Conservation (phyloP, 2,113 vertebrate species). For the Indicator maculatus region DNA sequence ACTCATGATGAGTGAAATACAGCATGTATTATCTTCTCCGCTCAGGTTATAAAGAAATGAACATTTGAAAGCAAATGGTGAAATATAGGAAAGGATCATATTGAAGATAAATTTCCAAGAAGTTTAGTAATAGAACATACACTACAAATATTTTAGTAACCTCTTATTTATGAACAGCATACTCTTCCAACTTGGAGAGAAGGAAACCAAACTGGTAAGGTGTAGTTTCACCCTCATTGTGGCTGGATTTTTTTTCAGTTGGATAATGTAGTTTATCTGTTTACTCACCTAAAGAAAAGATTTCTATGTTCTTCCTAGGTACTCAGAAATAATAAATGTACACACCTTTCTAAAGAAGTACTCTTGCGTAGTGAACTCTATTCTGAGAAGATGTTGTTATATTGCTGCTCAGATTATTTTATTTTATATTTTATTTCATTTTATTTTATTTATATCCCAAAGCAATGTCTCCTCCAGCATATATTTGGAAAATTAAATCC, state of each 20-base stretch:
- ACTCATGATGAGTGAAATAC: neutral
- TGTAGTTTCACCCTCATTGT: neutral
- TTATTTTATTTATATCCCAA: neutral
- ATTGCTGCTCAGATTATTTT: neutral
- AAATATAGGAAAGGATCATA: neutral
- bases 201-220: neutral
- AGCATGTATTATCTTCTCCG: neutral
- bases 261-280: neutral
- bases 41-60: neutral
- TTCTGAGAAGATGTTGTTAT: neutral
- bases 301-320: neutral
- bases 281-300: neutral
- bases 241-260: neutral
- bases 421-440: neutral
- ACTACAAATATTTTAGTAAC: neutral
- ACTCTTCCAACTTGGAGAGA: neutral
- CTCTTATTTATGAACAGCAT: neutral
- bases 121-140: neutral
- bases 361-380: neutral
- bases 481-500: slow-evolving; percentile 60
- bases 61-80: neutral
- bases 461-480: slow-evolving; percentile 4
- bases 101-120: neutral
- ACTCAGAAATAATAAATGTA: neutral
- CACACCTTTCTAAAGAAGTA: neutral